Percentiles rank a stretch among this genome's conserved stretches.
Conservation (phyloP, 2,888 invertebrate genomes). For the Agelastica alni region DNA sequence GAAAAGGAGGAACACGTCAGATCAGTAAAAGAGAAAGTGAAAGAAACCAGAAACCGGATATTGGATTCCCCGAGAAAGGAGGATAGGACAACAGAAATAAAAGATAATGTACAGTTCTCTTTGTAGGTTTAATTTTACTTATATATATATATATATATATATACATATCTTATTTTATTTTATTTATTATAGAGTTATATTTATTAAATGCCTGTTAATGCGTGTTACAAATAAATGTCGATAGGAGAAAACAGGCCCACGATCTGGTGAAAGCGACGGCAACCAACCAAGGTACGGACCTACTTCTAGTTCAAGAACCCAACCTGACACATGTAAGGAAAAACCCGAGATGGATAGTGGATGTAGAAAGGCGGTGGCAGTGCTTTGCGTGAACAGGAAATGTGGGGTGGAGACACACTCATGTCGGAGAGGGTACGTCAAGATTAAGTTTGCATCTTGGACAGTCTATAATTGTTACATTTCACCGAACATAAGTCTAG, state of each 20-base stretch:
- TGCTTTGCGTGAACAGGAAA: not conserved
- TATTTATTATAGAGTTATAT: too few relatives aligned
- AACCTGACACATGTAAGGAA: not conserved
- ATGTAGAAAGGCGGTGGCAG: not conserved
- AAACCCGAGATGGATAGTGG: slow-evolving; percentile 1
- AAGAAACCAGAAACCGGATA: too few relatives aligned
- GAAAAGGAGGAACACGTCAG: too few relatives aligned
- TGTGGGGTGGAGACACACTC: not conserved
- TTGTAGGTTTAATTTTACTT: too few relatives aligned
- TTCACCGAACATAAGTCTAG: slow-evolving; percentile 3
- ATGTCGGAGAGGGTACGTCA: not conserved
- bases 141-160: too few relatives aligned
- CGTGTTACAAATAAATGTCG: slow-evolving; percentile 8
- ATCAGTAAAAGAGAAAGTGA: too few relatives aligned
- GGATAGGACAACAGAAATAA: too few relatives aligned
- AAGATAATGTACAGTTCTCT: too few relatives aligned
- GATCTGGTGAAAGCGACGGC: not conserved
- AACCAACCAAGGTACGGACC: not conserved
- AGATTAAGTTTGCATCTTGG: not conserved
- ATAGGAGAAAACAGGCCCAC: slow-evolving; percentile 6
- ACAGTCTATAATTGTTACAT: slow-evolving; percentile 14
- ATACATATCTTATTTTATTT: too few relatives aligned
- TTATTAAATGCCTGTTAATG: too few relatives aligned
- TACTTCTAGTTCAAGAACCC: slow-evolving; percentile 4
- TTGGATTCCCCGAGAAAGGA: too few relatives aligned